Evolutionary conservation across 2,888 invertebrate species (phyloP).

Genomic region (Anoplius nigerrimus): DNA sequence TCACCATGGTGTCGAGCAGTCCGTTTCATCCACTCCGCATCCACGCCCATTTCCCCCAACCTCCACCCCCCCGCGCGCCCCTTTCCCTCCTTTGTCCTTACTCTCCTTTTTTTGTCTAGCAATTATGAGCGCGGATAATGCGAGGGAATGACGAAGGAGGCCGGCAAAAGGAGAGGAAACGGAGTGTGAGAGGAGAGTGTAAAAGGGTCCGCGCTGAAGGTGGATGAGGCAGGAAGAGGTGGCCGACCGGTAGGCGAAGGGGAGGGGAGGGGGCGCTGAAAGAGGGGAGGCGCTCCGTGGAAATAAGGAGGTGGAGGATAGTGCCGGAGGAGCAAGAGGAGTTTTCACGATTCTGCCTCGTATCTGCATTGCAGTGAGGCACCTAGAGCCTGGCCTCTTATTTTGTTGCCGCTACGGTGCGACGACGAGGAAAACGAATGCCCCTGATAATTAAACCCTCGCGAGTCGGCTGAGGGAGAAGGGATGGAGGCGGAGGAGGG

Average conservation of each 20-base stretch:
- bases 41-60: neutral
- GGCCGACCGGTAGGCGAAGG: conserved; percentile 12
- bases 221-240: conserved; percentile 15
- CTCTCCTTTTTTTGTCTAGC: conserved; percentile 34
- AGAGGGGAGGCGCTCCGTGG: no score
- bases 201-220: neutral
- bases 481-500: neutral
- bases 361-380: conserved; percentile 45
- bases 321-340: conserved; percentile 30
- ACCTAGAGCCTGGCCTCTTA: conserved; percentile 28
- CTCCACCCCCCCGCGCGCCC: neutral
- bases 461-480: neutral
- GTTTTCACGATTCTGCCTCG: conserved; percentile 38
- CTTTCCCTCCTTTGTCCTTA: conserved; percentile 3
- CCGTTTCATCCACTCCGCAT: neutral
- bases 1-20: neutral
- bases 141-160: conserved; percentile 26
- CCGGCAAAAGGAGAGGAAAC: conserved; percentile 14
- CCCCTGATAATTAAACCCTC: conserved; percentile 47
- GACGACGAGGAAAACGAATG: conserved; percentile 49
- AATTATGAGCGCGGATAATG: conserved; percentile 46
- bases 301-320: conserved; percentile 29
- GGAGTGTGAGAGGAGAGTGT: conserved; percentile 21
- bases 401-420: conserved; percentile 46
- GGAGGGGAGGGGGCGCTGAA: conserved; percentile 9